Evolutionary conservation across 1,140 invertebrate species (phyloP).

Genomic region (Zaprionus capensis): DNA sequence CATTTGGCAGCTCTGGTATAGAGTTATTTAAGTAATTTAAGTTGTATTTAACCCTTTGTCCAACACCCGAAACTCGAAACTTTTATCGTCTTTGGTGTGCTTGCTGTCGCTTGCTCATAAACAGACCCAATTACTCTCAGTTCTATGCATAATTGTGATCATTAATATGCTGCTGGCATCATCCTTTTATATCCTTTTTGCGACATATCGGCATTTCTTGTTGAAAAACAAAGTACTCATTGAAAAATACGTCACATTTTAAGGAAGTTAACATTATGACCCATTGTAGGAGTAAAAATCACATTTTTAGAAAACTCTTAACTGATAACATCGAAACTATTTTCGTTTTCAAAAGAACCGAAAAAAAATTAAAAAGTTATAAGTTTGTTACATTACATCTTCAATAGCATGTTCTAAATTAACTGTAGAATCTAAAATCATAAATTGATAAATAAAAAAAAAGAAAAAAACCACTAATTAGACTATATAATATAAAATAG

Average conservation of each 20-base stretch:
- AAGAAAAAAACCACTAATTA: background rate
- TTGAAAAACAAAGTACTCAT: background rate
- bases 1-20: too few species aligned
- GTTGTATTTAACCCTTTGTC: too few species aligned
- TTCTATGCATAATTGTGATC: too few species aligned
- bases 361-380: background rate
- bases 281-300: background rate
- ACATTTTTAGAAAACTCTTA: background rate
- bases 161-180: background rate
- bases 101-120: too few species aligned
- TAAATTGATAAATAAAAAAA: background rate
- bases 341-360: background rate
- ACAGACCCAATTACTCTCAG: too few species aligned
- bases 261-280: background rate
- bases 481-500: too few species aligned
- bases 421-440: background rate
- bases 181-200: too few species aligned
- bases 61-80: too few species aligned
- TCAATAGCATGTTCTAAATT: conserved; percentile 5
- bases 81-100: too few species aligned
- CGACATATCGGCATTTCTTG: background rate
- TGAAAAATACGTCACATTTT: background rate
- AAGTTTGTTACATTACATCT: background rate
- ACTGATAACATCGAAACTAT: background rate
- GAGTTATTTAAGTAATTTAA: too few species aligned